phyloP scores from a whole-genome alignment of 1,140 invertebrate genomes.

The Drosophila ambigua region DNA sequence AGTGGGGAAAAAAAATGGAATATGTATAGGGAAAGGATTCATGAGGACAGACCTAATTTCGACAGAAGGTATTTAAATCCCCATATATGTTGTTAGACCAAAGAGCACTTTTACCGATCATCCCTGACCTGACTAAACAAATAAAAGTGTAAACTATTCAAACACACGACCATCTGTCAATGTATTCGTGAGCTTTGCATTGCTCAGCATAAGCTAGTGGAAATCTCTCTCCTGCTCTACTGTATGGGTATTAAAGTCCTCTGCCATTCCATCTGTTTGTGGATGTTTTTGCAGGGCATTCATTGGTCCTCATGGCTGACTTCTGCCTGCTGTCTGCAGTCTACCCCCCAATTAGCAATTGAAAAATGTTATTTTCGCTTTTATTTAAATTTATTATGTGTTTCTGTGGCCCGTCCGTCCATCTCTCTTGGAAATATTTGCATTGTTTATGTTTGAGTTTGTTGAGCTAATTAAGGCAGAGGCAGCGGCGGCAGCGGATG shows the following conservation, averaged over 20 bases:
- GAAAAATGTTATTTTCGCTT: conserved; percentile 23
- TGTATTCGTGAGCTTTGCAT: conserved; percentile 6
- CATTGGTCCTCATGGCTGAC: neutral
- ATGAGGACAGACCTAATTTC: no score
- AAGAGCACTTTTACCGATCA: conserved; percentile 3
- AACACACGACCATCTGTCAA: conserved; percentile 1
- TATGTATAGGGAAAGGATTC: no score
- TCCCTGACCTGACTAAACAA: conserved; percentile 22
- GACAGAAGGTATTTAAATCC: no score
- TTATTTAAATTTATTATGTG: conserved; percentile 31
- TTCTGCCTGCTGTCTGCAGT: neutral
- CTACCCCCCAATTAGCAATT: conserved; percentile 1
- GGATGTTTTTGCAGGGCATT: neutral
- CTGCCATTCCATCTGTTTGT: neutral
- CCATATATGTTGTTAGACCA: no score
- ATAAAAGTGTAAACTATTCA: neutral
- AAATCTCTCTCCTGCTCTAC: no score
- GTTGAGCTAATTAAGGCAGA: conserved; percentile 48
- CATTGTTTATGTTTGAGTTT: conserved; percentile 48
- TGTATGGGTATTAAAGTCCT: neutral
- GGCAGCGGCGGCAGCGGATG: neutral
- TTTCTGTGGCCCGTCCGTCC: neutral
- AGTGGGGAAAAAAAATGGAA: conserved; percentile 1
- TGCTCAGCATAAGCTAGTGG: no score
- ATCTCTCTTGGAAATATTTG: conserved; percentile 21